Evolutionary conservation across 2,888 invertebrate species (phyloP).

Genomic region (Nomada fucata): DNA sequence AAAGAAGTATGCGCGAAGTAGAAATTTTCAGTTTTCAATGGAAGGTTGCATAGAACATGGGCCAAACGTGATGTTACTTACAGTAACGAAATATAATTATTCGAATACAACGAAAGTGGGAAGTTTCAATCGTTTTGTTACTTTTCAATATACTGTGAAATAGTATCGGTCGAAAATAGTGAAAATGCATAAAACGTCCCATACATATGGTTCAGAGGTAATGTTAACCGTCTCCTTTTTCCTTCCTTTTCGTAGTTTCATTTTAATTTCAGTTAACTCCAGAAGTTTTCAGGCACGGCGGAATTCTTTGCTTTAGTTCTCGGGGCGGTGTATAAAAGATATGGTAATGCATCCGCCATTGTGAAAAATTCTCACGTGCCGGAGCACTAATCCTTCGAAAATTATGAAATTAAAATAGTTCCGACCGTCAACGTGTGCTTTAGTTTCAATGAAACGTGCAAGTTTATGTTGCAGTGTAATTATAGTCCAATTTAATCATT

Average conservation of each 20-base stretch:
- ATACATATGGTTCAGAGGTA: not conserved
- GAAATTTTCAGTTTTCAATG: no score
- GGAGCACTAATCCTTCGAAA: constrained; percentile 29
- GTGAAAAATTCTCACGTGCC: constrained; percentile 38
- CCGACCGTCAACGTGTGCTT: constrained; percentile 10
- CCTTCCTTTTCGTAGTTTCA: not conserved
- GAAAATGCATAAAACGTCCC: not conserved
- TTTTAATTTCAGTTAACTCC: not conserved
- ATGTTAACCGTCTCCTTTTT: not conserved
- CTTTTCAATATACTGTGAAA: no score
- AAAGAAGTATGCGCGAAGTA: no score
- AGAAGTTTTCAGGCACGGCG: no score
- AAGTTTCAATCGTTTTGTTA: no score
- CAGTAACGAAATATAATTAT: no score
- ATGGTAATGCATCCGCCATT: constrained; percentile 6
- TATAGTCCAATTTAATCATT: constrained; percentile 20
- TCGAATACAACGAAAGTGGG: no score
- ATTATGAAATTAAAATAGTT: constrained; percentile 46
- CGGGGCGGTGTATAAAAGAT: not conserved
- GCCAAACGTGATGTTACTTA: no score
- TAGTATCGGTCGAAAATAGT: not conserved
- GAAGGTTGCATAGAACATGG: no score
- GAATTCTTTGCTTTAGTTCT: not conserved
- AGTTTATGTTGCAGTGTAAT: constrained; percentile 25
- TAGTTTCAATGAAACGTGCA: constrained; percentile 17